Conservation (phyloP, 2,888 invertebrate genomes). For the Cheiracanthium punctorium region DNA sequence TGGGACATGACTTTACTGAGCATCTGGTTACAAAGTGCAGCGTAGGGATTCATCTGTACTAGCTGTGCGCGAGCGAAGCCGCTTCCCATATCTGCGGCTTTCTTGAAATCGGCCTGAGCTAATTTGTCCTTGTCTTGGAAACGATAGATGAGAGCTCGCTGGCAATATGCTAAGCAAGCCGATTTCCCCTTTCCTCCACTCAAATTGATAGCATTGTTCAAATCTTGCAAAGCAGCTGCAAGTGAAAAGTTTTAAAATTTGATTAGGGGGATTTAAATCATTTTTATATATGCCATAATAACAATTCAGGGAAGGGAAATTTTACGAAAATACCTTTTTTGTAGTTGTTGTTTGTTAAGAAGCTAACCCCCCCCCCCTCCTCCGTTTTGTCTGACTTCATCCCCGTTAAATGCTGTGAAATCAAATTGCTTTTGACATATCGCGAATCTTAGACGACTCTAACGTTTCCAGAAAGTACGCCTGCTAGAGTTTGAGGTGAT, state of each 20-base stretch:
- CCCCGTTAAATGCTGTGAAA: too few relatives aligned
- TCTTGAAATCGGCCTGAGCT: conserved; percentile 85
- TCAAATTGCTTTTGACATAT: too few relatives aligned
- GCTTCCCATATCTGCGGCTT: conserved; percentile 88
- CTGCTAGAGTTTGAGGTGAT: too few relatives aligned
- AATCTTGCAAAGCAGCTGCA: conserved; percentile 82
- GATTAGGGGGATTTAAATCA: too few relatives aligned
- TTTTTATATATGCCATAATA: too few relatives aligned
- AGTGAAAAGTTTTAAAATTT: background rate
- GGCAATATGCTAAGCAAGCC: conserved; percentile 87
- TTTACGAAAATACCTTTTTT: too few relatives aligned
- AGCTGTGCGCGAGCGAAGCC: conserved; percentile 91
- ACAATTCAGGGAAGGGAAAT: too few relatives aligned
- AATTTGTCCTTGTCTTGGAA: conserved; percentile 82
- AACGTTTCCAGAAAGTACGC: too few relatives aligned
- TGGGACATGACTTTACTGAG: conserved; percentile 84
- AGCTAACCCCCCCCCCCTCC: too few relatives aligned
- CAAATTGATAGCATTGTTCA: conserved; percentile 84
- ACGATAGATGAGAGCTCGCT: conserved; percentile 86
- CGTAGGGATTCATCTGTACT: conserved; percentile 93
- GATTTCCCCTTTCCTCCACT: conserved; percentile 81
- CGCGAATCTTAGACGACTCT: too few relatives aligned
- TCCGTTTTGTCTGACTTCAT: too few relatives aligned
- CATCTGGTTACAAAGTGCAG: conserved; percentile 97
- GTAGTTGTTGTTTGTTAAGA: too few relatives aligned